These are phyloP conservation scores for Spinibarbus caldwelli DNA, from an alignment of 2,797 vertebrate genomes.

Conservation along the genomic window DNA sequence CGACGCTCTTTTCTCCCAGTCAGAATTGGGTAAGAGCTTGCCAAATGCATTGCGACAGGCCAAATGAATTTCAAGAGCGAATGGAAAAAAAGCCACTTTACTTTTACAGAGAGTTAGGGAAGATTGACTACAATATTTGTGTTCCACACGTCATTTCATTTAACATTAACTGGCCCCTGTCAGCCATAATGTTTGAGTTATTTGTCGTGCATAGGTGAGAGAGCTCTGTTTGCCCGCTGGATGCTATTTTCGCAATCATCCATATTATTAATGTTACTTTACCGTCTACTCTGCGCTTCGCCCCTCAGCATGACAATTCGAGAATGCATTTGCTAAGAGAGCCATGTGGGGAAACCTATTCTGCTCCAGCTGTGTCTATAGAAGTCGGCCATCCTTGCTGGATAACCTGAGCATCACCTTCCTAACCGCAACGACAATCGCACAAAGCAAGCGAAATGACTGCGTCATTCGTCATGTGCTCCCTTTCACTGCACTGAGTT, in stretches of 20 bases:
- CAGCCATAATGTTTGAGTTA: constrained; percentile 47
- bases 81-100: constrained; percentile 29
- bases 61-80: constrained; percentile 46
- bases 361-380: constrained; percentile 21
- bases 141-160: constrained; percentile 44
- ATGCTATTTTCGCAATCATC: constrained; percentile 48
- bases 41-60: constrained; percentile 38
- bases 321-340: constrained; percentile 34
- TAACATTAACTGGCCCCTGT: constrained; percentile 48
- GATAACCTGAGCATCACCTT: constrained; percentile 17
- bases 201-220: constrained; percentile 38
- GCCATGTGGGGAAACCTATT: constrained; percentile 36
- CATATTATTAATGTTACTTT: constrained; percentile 50
- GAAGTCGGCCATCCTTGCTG: constrained; percentile 1
- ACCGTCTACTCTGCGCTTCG: constrained; percentile 26
- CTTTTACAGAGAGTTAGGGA: constrained; percentile 27
- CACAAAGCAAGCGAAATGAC: background rate
- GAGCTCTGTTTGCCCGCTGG: constrained; percentile 30
- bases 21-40: constrained; percentile 45
- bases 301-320: constrained; percentile 38
- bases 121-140: constrained; percentile 47
- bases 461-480: constrained; percentile 8
- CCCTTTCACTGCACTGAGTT: background rate
- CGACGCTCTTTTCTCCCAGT: constrained; percentile 28
- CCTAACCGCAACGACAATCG: background rate